A percentile compares a stretch with the other conserved stretches of the same genome.
Evolutionary conservation across 2,797 vertebrate species (phyloP).

Genomic region (Bovichtus variegatus): DNA sequence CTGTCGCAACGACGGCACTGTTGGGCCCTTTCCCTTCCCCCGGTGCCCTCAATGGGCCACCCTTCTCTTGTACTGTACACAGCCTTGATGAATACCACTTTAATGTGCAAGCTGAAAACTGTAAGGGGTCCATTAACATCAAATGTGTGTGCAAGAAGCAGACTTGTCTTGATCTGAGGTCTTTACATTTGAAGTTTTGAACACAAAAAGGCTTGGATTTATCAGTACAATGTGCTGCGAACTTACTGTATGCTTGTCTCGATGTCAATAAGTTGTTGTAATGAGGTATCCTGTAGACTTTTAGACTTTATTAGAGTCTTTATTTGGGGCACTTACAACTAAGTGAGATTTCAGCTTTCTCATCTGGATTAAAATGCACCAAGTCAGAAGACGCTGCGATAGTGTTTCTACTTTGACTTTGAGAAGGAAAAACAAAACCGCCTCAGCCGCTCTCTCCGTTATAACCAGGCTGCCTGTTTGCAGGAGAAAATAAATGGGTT

Average conservation of each 20-base stretch:
- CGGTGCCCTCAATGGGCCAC: slow-evolving; percentile 31
- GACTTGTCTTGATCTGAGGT: neutral
- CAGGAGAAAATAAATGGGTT: slow-evolving; percentile 50
- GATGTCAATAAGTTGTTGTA: slow-evolving; percentile 7
- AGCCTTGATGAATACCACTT: slow-evolving; percentile 52
- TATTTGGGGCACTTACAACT: slow-evolving; percentile 10
- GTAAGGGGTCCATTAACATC: neutral
- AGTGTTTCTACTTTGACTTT: slow-evolving; percentile 22
- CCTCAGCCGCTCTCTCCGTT: slow-evolving; percentile 3
- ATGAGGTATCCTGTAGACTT: neutral
- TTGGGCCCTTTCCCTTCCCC: slow-evolving; percentile 1
- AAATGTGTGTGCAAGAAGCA: too few species aligned
- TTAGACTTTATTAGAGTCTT: slow-evolving; percentile 22
- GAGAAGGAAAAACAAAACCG: slow-evolving; percentile 27
- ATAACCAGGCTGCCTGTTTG: slow-evolving; percentile 29
- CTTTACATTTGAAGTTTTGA: neutral
- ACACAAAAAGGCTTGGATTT: neutral
- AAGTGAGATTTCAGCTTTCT: slow-evolving; percentile 31
- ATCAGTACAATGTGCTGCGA: neutral
- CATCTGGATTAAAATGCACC: slow-evolving; percentile 36
- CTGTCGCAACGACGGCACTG: slow-evolving; percentile 23
- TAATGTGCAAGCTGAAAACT: slow-evolving; percentile 33
- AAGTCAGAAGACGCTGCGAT: slow-evolving; percentile 4
- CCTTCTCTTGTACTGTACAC: slow-evolving; percentile 30
- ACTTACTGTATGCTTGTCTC: slow-evolving; percentile 2